These are phyloP conservation scores for Anthoptus insignis DNA, from an alignment of 2,888 invertebrate species.

Conservation along the genomic window DNA sequence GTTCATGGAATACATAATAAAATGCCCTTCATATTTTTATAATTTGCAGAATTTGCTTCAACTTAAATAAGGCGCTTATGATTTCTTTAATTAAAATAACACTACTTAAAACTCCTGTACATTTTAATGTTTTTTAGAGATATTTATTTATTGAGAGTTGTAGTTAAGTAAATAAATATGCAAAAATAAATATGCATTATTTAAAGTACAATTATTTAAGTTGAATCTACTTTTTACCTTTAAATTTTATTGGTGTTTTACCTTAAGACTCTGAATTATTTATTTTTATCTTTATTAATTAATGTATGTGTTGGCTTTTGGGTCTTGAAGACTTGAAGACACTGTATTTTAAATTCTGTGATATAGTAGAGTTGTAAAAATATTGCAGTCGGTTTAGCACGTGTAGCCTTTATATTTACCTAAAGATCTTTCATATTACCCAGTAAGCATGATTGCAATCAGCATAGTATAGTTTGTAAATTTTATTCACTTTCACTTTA, in stretches of 20 bases:
- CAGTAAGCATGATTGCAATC: too few relatives aligned
- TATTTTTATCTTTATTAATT: constrained; percentile 19
- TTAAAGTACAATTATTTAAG: constrained; percentile 26
- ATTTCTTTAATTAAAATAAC: background rate
- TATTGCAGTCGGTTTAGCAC: constrained; percentile 50
- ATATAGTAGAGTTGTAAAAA: constrained; percentile 78
- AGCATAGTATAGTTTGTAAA: too few relatives aligned
- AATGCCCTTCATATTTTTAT: too few relatives aligned
- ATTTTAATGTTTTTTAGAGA: constrained; percentile 36
- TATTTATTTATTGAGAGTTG: constrained; percentile 21
- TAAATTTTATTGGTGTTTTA: constrained; percentile 11
- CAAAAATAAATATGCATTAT: constrained; percentile 8
- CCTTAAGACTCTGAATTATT: constrained; percentile 11
- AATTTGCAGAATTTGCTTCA: background rate
- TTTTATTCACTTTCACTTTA: too few relatives aligned
- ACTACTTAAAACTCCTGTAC: constrained; percentile 5
- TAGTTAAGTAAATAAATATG: constrained; percentile 6
- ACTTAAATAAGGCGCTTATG: background rate
- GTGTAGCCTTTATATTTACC: constrained; percentile 40
- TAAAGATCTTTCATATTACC: constrained; percentile 9
- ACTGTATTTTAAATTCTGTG: constrained; percentile 82
- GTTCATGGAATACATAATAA: too few relatives aligned
- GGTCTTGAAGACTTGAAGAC: constrained; percentile 66
- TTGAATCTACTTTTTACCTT: constrained; percentile 13
- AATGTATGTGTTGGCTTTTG: constrained; percentile 21